Base-by-base conservation (phyloP, 2,113 vertebrate species). In the Hystrix cristata region DNA sequence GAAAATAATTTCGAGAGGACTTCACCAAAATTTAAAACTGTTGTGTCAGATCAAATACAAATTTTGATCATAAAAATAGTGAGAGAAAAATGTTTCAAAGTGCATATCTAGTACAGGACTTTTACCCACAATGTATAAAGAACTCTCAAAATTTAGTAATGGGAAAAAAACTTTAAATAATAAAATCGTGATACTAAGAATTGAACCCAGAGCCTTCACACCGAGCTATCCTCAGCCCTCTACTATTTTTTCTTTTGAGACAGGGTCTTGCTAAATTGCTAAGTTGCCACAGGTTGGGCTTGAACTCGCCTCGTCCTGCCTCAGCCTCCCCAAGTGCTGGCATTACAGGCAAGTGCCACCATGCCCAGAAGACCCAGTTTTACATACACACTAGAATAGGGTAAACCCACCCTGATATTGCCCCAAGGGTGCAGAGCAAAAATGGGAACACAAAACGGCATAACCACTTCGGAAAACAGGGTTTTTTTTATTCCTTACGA, bases 81-180 rank as follows among this genome's bases (percentile, higher is more conserved):
- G 8, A 78, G 65, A 46, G 78, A 34, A 76, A 87, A 87, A 93
- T 57, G 31, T 46, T 86, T 93, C 48, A 67, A 67, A 93, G 38
- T 29, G 57, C 16, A 34, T 51, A 80, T 34, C 27, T 53, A 34
- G 9, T 16, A 59, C 23, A 80, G 8, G 11, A 67, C 27, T 48
- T 86, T 46, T 87, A 57, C 19, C 38, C 38, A 38, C 38, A 38
- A 38, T 38, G 38, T 29, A 71, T 29, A n/a, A 65, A 83, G 27
- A 72, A 46, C 62, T 78, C 38, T 67, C 27, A 88, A 90, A 57
- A 57, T 15, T 57, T 12, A 69, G 34, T n/a, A 69, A 69, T 69
- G 34, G 34, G 64, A 65, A 29, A 69, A 57, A 57, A 57, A 57
- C 55, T 57, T 57, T 57, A 57, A 13, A 57, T 3, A 57, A 57